Evolutionary conservation across 2,888 invertebrate genomes (phyloP).

Genomic region (Sesamia inferens): DNA sequence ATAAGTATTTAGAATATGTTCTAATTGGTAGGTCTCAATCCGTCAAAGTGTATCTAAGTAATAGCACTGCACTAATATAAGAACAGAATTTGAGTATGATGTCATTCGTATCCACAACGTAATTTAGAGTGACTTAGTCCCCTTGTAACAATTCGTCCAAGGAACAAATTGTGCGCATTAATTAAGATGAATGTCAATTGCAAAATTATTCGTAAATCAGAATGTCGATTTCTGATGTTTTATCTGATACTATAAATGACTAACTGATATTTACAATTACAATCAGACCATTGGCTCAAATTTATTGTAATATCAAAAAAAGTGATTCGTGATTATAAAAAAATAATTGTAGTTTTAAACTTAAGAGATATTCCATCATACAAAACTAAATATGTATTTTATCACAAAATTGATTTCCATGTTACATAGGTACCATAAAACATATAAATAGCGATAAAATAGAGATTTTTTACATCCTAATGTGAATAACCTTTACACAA

Average conservation of each 20-base stretch:
- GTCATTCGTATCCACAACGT: slow-evolving; percentile 63
- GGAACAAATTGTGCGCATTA: slow-evolving; percentile 36
- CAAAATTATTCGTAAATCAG: neutral
- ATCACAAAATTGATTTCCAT: neutral
- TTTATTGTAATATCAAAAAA: no score
- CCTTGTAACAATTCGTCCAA: slow-evolving; percentile 48
- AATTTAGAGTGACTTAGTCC: slow-evolving; percentile 57
- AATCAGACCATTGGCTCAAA: slow-evolving; percentile 9
- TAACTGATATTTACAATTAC: neutral
- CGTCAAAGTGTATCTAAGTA: slow-evolving; percentile 15
- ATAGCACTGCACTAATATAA: slow-evolving; percentile 13
- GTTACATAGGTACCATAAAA: neutral
- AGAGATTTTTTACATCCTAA: neutral
- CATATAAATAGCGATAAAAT: neutral
- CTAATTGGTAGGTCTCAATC: slow-evolving; percentile 22
- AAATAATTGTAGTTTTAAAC: neutral
- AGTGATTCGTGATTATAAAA: neutral
- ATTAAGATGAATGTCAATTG: slow-evolving; percentile 8
- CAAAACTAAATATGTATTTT: neutral
- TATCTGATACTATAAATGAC: neutral
- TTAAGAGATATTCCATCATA: neutral
- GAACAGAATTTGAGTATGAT: slow-evolving; percentile 65
- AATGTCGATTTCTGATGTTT: neutral
- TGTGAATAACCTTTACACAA: slow-evolving; percentile 34
- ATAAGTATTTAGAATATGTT: slow-evolving; percentile 17